Evolutionary conservation across 2,113 vertebrate species (phyloP).

Genomic region (Panurus biarmicus): DNA sequence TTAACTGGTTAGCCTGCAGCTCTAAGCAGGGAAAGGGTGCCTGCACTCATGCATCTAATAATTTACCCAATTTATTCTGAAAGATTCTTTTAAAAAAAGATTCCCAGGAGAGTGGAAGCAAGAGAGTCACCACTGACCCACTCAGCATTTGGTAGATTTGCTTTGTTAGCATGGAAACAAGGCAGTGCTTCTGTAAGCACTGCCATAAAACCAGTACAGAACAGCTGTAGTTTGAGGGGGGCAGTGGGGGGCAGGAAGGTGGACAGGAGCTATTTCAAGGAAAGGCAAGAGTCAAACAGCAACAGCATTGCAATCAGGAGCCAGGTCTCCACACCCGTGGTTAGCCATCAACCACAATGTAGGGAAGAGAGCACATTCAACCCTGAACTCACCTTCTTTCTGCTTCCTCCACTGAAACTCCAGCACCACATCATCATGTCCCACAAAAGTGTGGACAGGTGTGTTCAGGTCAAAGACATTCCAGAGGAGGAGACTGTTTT

Average conservation of each 20-base stretch:
- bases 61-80: neutral
- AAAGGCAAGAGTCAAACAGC: neutral
- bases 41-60: neutral
- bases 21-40: neutral
- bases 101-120: neutral
- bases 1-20: neutral
- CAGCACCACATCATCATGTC: constrained; percentile 93
- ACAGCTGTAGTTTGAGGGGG: neutral
- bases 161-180: neutral
- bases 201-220: neutral
- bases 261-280: neutral
- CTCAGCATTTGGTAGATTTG: neutral
- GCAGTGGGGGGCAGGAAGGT: neutral
- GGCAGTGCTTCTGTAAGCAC: neutral
- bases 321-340: neutral
- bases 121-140: neutral
- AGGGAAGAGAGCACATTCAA: neutral
- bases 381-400: constrained; percentile 83
- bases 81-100: neutral
- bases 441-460: constrained; percentile 94
- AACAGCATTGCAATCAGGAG: neutral
- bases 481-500: constrained; percentile 96
- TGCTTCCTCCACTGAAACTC: constrained; percentile 98
- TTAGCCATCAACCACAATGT: accelerated
- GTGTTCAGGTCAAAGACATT: constrained; percentile 90